phyloP scores from a whole-genome alignment of 1,140 invertebrate genomes.

The Batillaria attramentaria region DNA sequence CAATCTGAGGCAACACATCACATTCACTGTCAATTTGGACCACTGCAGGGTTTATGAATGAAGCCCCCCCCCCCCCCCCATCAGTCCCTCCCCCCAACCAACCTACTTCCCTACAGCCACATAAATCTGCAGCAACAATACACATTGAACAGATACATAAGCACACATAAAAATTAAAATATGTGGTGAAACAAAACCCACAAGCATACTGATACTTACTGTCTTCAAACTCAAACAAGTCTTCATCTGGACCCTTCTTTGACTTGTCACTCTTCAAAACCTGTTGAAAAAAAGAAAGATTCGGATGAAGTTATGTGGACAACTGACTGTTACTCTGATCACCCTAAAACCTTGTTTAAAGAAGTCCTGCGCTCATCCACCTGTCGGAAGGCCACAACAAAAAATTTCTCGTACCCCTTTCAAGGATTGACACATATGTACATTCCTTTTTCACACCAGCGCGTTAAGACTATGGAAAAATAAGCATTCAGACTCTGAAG shows the following conservation, averaged over 20 bases:
- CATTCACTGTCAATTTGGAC: too few relatives aligned
- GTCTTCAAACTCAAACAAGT: constrained; percentile 30
- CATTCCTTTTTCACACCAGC: neutral
- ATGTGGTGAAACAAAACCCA: too few relatives aligned
- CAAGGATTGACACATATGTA: neutral
- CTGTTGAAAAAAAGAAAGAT: neutral
- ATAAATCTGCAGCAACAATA: too few relatives aligned
- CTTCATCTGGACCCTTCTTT: constrained; percentile 13
- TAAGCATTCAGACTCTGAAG: neutral
- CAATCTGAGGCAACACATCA: too few relatives aligned
- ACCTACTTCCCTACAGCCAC: neutral
- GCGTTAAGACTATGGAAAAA: neutral
- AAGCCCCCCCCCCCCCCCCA: too few relatives aligned
- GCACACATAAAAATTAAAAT: neutral
- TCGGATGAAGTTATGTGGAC: neutral
- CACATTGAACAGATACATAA: too few relatives aligned
- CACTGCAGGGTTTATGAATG: too few relatives aligned
- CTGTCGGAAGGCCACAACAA: too few relatives aligned
- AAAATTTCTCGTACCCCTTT: too few relatives aligned
- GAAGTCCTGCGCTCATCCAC: too few relatives aligned
- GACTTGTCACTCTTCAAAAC: constrained; percentile 26
- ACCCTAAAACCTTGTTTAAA: too few relatives aligned
- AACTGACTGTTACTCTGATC: neutral
- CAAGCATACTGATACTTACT: too few relatives aligned
- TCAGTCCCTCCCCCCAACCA: neutral